phyloP scores from a whole-genome alignment of 2,797 vertebrate genomes.

The Helarctos malayanus region DNA sequence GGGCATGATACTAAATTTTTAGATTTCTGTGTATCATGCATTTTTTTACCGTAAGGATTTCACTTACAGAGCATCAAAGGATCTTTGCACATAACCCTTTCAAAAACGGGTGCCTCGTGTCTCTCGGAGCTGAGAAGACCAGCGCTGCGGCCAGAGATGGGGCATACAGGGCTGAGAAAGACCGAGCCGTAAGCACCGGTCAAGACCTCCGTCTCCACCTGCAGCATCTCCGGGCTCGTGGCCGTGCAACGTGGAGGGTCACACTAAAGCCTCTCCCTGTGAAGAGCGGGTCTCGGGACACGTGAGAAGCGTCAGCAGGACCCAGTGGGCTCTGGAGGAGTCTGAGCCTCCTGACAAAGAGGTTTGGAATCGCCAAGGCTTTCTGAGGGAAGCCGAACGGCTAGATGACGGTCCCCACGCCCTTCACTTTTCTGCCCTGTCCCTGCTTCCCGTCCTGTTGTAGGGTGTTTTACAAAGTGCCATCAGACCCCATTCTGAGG shows the following conservation, averaged over 20 bases:
- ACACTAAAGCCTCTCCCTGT: background rate
- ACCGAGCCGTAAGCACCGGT: accelerated
- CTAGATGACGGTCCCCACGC: background rate
- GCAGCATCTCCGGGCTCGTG: accelerated
- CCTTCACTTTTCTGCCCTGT: accelerated
- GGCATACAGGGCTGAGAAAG: background rate
- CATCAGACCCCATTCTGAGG: accelerated
- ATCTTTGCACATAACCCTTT: background rate
- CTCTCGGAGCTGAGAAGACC: background rate
- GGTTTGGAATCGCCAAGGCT: background rate
- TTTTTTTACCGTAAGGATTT: background rate
- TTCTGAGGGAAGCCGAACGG: background rate
- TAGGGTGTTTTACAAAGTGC: background rate
- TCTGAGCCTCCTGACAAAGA: background rate
- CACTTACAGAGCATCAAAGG: background rate
- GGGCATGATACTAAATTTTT: background rate
- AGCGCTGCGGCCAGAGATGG: background rate
- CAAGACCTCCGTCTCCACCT: accelerated
- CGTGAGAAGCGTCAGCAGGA: accelerated
- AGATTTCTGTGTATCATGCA: background rate
- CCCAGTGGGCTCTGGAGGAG: background rate
- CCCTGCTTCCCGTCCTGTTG: background rate
- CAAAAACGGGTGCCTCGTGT: background rate
- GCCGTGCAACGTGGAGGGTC: background rate
- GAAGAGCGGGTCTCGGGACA: background rate